Evolutionary conservation across 2,797 vertebrate genomes (phyloP), one percentile per base, ranked within the genome.

Genomic region (Protosalanx chinensis): DNA sequence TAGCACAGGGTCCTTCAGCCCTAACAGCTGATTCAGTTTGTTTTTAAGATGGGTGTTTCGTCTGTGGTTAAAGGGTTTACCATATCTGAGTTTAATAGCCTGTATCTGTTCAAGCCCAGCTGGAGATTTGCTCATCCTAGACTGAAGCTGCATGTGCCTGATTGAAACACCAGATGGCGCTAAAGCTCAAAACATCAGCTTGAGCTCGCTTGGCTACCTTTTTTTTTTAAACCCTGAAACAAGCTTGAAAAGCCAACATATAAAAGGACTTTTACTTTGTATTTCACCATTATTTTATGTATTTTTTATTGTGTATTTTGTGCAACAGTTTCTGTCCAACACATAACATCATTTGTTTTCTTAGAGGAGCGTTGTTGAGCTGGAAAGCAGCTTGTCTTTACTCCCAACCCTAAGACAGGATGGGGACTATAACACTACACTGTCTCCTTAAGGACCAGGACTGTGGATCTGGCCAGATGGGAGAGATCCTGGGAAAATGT

Each of bases 111-210:
- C 0, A 5, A 10, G 8, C n/a, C 5, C n/a, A 49, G 63, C 33
- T 41, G 23, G 5, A 37, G 37, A 2, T 60, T 6, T 61, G 20
- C 4, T n/a, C 16, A 3, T 56, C 30, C 10, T 33, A 16, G 30
- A 68, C 13, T 58, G n/a, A 58, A 32, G 65, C 23, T 70, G 71
- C 58, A 35, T 51, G 49, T 77, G 32, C 35, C 33, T n/a, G 3
- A 61, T 72, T 46, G 71, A 20, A 65, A 86, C 89, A 85, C 75
- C 71, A 87, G 90, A 73, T 68, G 90, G 84, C 67, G 85, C 81
- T 85, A 80, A 80, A 80, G 51, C 64, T 67, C 51, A 67, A 59
- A 76, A 79, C 37, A 41, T 64, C 35, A 35, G 64, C 41, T 62
- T 49, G 67, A 6, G 16, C 70, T 71, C 49, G 75, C 64, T 6